Evolutionary conservation across 2,113 vertebrate species (phyloP).

Genomic region (Oncorhynchus kisutch): DNA sequence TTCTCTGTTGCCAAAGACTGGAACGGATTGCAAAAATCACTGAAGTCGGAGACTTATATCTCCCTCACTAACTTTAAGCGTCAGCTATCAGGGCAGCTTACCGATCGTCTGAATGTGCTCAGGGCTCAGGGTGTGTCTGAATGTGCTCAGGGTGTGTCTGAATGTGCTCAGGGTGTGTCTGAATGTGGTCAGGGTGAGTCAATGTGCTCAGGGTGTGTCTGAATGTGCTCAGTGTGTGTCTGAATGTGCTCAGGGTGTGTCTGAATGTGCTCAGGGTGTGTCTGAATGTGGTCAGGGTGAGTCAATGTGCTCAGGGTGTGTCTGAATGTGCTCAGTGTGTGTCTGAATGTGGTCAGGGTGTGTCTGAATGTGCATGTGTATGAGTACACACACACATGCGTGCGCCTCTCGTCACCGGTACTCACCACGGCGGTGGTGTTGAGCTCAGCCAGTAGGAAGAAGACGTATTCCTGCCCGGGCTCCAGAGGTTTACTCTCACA

Average conservation of each 20-base stretch:
- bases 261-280: neutral
- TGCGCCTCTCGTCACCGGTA: neutral
- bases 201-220: neutral
- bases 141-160: neutral
- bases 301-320: neutral
- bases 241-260: too few relatives aligned
- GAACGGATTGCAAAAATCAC: too few relatives aligned
- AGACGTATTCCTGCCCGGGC: slow-evolving; percentile 86
- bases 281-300: neutral
- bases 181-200: neutral
- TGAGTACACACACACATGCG: neutral
- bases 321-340: neutral
- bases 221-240: too few relatives aligned
- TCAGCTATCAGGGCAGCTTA: too few relatives aligned
- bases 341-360: neutral
- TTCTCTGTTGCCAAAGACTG: too few relatives aligned
- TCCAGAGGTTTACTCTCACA: slow-evolving; percentile 91
- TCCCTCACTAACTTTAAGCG: too few relatives aligned
- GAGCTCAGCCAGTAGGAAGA: slow-evolving; percentile 90
- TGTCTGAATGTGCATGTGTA: neutral
- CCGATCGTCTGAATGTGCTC: neutral
- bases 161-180: neutral
- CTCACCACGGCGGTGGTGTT: slow-evolving; percentile 83
- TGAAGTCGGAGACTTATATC: too few relatives aligned
- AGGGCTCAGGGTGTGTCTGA: neutral